phyloP scores from a whole-genome alignment of 2,797 vertebrate genomes.

The Momotus momota region DNA sequence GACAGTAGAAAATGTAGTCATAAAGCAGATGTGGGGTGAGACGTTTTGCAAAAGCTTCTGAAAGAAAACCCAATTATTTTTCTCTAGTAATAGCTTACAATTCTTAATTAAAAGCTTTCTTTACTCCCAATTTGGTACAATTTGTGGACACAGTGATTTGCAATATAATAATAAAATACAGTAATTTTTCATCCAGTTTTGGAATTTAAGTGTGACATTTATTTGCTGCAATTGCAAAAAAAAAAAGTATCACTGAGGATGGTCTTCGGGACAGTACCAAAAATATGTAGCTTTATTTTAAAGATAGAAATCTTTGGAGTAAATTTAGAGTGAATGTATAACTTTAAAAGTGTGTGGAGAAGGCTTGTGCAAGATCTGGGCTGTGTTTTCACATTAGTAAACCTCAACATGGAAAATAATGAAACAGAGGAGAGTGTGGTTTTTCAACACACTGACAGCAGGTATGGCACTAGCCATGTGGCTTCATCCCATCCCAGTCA shows the following conservation, averaged over 20 bases:
- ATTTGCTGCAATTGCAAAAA: too few relatives aligned
- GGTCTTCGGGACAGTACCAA: not conserved
- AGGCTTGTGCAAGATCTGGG: not conserved
- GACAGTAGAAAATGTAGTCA: not conserved
- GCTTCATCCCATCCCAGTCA: not conserved
- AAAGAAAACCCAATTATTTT: not conserved
- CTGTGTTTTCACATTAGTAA: not conserved
- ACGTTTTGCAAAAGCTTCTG: not conserved
- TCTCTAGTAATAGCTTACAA: not conserved
- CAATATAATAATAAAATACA: slow-evolving; percentile 24
- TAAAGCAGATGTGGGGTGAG: not conserved
- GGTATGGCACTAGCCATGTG: not conserved
- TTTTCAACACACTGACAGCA: not conserved
- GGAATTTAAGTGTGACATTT: not conserved
- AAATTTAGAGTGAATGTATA: not conserved
- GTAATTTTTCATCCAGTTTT: slow-evolving; percentile 20
- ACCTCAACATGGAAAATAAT: not conserved
- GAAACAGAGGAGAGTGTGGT: not conserved
- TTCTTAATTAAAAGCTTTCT: slow-evolving; percentile 34
- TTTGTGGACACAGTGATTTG: not conserved
- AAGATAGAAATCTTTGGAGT: not conserved
- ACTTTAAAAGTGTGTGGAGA: not conserved
- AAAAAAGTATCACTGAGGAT: not conserved
- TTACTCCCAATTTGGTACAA: not conserved
- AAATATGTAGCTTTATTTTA: not conserved